Percentiles rank a stretch among this genome's conserved stretches.
These are phyloP conservation scores for Clarias fuscus DNA, from an alignment of 2,797 vertebrate species.

Conservation along the genomic window DNA sequence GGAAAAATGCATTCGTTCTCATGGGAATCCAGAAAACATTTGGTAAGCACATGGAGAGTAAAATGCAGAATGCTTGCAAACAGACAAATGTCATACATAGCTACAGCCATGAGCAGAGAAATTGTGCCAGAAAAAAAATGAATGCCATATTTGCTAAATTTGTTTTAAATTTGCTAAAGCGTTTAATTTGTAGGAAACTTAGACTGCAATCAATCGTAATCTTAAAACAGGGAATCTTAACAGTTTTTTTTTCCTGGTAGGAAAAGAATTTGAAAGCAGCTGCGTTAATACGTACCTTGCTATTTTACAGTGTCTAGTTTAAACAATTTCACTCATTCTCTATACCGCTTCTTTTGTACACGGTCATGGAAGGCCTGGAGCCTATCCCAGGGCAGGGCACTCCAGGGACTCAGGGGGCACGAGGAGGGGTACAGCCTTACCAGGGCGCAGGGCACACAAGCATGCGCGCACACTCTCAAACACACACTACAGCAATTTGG, in stretches of 20 bases:
- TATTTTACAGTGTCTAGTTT: not conserved
- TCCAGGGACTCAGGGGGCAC: too few relatives aligned
- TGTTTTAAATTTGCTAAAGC: not conserved
- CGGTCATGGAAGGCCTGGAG: too few relatives aligned
- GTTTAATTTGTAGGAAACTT: not conserved
- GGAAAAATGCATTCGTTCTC: slow-evolving; percentile 31
- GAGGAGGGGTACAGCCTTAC: too few relatives aligned
- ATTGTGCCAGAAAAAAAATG: slow-evolving; percentile 5
- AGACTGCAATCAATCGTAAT: not conserved
- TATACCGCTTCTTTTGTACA: too few relatives aligned
- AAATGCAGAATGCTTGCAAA: slow-evolving; percentile 24
- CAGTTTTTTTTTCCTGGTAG: too few relatives aligned
- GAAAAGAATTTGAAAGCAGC: not conserved
- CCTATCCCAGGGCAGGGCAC: too few relatives aligned
- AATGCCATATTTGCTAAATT: slow-evolving; percentile 19
- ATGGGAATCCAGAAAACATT: slow-evolving; percentile 35
- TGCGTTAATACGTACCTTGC: not conserved
- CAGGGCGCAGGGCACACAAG: too few relatives aligned
- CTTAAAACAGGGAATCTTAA: not conserved
- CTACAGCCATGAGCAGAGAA: slow-evolving; percentile 8
- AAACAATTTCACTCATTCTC: not conserved
- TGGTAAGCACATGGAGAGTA: slow-evolving; percentile 31
- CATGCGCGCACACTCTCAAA: too few relatives aligned
- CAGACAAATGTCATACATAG: slow-evolving; percentile 35
- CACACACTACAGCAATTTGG: too few relatives aligned